A percentile compares a stretch with the other conserved stretches of the same genome.
phyloP scores from a whole-genome alignment of 1,140 invertebrate species.

The Meloidogyne exigua region DNA sequence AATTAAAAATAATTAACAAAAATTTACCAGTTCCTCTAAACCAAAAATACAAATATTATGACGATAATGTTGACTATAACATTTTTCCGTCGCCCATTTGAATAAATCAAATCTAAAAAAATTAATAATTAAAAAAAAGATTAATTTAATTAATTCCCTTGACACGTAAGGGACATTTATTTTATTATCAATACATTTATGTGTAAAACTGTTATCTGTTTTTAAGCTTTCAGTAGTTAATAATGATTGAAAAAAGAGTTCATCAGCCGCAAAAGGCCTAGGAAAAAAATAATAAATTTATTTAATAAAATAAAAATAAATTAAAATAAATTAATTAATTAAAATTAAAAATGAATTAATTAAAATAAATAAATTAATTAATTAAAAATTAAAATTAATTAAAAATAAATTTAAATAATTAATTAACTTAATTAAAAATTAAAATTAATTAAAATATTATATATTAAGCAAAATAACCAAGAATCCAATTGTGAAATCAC shows the following conservation, averaged over 20 bases:
- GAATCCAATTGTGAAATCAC: slow-evolving; percentile 13
- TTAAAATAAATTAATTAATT: too few relatives aligned
- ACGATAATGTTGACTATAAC: slow-evolving; percentile 47
- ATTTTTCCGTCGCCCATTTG: not conserved
- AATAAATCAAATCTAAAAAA: not conserved
- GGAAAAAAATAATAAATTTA: not conserved
- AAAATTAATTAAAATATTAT: too few relatives aligned
- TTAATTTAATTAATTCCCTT: not conserved
- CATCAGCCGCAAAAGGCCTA: slow-evolving; percentile 14
- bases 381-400: too few relatives aligned
- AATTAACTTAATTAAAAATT: too few relatives aligned
- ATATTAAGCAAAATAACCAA: not conserved
- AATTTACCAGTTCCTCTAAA: slow-evolving; percentile 17
- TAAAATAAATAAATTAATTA: too few relatives aligned
- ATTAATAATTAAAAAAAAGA: not conserved
- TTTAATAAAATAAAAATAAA: too few relatives aligned
- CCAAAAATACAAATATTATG: slow-evolving; percentile 20
- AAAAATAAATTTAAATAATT: too few relatives aligned
- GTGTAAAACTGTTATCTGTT: slow-evolving; percentile 29
- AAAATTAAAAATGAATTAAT: too few relatives aligned
- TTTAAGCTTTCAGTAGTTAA: not conserved
- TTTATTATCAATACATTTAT: slow-evolving; percentile 21
- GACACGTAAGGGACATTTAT: not conserved
- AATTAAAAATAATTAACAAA: too few relatives aligned
- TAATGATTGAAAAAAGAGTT: slow-evolving; percentile 18